Base-by-base conservation (phyloP, 2,113 vertebrate genomes). In the Lamprologus callipterus region DNA sequence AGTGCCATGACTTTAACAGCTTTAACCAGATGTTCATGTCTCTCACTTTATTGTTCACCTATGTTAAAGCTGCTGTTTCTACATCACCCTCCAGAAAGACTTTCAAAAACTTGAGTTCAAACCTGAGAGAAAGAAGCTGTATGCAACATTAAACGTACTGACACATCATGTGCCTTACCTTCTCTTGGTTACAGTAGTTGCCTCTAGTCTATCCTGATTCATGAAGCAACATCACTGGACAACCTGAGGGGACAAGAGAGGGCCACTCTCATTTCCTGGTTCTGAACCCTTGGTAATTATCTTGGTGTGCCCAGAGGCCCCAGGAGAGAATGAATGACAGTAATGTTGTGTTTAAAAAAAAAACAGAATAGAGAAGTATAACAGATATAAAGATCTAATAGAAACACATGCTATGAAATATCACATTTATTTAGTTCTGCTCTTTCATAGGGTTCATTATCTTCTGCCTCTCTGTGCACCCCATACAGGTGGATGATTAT, bases 201-300 rank as follows among this genome's bases (percentile, higher is more conserved):
- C 68, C 81, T 87, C 40, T 45, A 40, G 80, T 91, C 83, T 84
- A 49, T 83, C 83, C 87, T 92, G 88, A 94, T 91, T 94, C 92
- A 93, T 93, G 80, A 60, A 79, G 80, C 26, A 78, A 85, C 81
- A 47, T 83, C 84, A 91, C 84, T 57, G 82, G 87, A 87, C 47
- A 88, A 87, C 93, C 92, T 83, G 82, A 83, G 93, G 92, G 91
- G 89, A 93, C 84, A 53, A 53, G 28, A 88, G 19, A 80, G 79
- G 82, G 79, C n/a, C 81, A 60, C 85, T 85, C 88, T 94, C 88
- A 94, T 95, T 95, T 95, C 92, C 92, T 93, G 83, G 54, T 75
- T 91, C 86, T 90, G 82, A 45, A 91, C 75, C 84, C 53, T 86
- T 49, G 49, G 82, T 94, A 94, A 95, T 95, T 93, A 95, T 85